A percentile compares a stretch with the other conserved stretches of the same genome.
These are phyloP conservation scores for Drosophila truncata DNA, from an alignment of 1,140 invertebrate genomes.

Conservation along the genomic window DNA sequence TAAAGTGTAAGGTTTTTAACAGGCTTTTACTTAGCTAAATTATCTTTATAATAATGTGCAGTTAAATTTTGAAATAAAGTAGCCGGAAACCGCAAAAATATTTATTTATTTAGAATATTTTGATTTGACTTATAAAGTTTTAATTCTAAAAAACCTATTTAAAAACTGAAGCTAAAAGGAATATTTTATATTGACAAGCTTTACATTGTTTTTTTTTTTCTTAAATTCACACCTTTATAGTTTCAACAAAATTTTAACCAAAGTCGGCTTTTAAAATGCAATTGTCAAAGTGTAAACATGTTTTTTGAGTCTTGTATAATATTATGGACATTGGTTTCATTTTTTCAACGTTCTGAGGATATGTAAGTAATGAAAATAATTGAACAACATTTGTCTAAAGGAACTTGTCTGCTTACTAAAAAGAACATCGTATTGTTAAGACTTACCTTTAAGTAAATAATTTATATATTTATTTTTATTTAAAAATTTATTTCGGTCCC, in stretches of 20 bases:
- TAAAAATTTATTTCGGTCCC: background rate
- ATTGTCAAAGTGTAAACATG: slow-evolving; percentile 1
- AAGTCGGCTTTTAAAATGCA: background rate
- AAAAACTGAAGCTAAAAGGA: background rate
- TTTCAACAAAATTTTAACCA: background rate
- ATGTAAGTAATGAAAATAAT: slow-evolving; percentile 5
- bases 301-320: slow-evolving; percentile 5
- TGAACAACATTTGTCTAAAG: no score
- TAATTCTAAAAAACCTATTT: background rate
- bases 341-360: background rate
- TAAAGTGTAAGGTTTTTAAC: no score
- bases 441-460: no score
- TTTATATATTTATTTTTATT: no score
- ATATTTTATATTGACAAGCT: background rate
- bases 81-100: background rate
- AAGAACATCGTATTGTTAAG: no score
- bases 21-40: background rate
- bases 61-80: background rate
- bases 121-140: background rate
- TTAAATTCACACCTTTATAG: background rate
- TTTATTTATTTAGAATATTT: no score
- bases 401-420: no score
- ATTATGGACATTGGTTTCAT: background rate
- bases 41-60: no score
- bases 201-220: background rate